Evolutionary conservation across 2,797 vertebrate species (phyloP).

Genomic region (Moxostoma hubbsi): DNA sequence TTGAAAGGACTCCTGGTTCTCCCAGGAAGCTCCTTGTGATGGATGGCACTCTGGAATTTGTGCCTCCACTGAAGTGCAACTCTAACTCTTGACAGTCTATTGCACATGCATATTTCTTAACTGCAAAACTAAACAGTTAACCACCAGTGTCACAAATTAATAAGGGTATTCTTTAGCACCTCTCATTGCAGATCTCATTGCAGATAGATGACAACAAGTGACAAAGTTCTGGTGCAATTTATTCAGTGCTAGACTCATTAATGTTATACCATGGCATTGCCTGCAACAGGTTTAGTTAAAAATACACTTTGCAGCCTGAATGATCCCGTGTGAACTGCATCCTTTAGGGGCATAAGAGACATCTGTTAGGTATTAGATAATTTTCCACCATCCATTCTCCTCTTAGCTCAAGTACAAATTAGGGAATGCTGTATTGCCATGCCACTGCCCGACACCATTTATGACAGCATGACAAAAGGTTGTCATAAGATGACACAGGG

Average conservation of each 20-base stretch:
- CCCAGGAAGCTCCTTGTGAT: constrained; percentile 67
- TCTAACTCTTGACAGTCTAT: background rate
- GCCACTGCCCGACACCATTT: constrained; percentile 30
- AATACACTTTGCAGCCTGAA: background rate
- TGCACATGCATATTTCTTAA: constrained; percentile 1
- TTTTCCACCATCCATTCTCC: constrained; percentile 5
- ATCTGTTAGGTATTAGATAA: constrained; percentile 12
- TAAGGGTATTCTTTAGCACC: background rate
- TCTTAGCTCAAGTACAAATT: constrained; percentile 50
- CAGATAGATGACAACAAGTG: constrained; percentile 5
- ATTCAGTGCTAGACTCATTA: background rate
- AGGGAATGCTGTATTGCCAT: constrained; percentile 50
- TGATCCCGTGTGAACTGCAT: background rate
- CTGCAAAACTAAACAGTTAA: background rate
- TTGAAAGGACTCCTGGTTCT: constrained; percentile 60
- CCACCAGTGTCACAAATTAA: background rate
- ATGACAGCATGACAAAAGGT: constrained; percentile 48
- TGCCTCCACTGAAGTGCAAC: background rate
- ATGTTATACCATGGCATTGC: constrained; percentile 5
- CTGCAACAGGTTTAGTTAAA: background rate
- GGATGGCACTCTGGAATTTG: constrained; percentile 34
- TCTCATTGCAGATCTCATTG: constrained; percentile 17
- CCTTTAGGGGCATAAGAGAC: background rate
- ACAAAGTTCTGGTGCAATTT: background rate
- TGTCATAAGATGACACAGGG: constrained; percentile 53